These are phyloP conservation scores for Euura saliciscinereae DNA, from an alignment of 1,140 invertebrate genomes.

Conservation along the genomic window DNA sequence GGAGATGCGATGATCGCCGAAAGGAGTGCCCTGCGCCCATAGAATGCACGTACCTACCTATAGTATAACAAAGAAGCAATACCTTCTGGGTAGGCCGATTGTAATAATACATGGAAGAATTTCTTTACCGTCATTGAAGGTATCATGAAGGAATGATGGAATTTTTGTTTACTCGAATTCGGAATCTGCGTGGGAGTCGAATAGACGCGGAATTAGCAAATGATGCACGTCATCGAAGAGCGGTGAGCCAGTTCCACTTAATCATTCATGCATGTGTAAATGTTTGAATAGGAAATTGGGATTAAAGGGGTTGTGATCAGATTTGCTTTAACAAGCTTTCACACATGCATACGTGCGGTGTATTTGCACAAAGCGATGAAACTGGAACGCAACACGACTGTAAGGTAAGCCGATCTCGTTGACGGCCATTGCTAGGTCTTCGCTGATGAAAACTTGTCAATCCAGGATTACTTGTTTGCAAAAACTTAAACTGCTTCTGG, in stretches of 20 bases:
- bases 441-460: not conserved
- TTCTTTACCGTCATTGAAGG: not conserved
- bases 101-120: not conserved
- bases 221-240: not conserved
- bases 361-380: not conserved
- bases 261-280: not conserved
- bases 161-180: not conserved
- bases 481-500: not conserved
- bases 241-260: not conserved
- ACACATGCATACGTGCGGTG: not conserved
- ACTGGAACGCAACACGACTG: not conserved
- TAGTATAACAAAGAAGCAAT: not conserved
- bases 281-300: not conserved
- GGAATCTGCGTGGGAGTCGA: not conserved
- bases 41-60: not conserved
- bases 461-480: not conserved
- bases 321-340: not conserved
- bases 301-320: not conserved
- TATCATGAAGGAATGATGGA: not conserved
- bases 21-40: not conserved
- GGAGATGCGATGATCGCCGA: not conserved
- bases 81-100: not conserved
- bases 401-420: not conserved
- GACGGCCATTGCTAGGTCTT: constrained; percentile 1
- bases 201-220: not conserved